A percentile compares a stretch with the other conserved stretches of the same genome.
These are phyloP conservation scores for Gerris lacustris DNA, from an alignment of 2,888 invertebrate species.

Conservation along the genomic window DNA sequence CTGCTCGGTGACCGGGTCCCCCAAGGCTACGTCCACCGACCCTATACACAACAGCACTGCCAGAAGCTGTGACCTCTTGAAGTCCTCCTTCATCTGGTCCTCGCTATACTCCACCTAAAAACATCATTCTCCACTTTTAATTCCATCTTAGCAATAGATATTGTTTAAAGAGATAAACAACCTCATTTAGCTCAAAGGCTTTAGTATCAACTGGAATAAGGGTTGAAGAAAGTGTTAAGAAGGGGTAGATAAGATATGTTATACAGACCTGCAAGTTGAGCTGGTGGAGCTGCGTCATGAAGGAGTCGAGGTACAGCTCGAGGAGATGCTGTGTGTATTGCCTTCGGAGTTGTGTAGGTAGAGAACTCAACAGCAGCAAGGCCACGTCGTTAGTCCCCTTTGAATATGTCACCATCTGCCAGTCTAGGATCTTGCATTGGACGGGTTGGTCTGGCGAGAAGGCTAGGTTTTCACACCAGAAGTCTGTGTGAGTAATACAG, in stretches of 20 bases:
- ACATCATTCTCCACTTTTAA: background rate
- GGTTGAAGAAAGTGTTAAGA: too few species aligned
- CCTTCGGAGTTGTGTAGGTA: conserved; percentile 57
- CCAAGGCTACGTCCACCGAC: conserved; percentile 66
- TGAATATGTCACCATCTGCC: conserved; percentile 59
- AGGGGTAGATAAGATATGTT: too few species aligned
- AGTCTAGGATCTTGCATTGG: conserved; percentile 60
- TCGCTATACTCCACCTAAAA: conserved; percentile 44
- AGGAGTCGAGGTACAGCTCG: conserved; percentile 52
- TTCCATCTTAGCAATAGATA: too few species aligned
- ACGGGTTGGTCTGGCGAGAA: conserved; percentile 44
- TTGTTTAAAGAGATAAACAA: too few species aligned
- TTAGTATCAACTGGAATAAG: too few species aligned
- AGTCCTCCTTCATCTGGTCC: conserved; percentile 44
- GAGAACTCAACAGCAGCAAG: conserved; percentile 53
- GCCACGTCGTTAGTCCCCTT: conserved; percentile 67
- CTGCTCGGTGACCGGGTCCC: conserved; percentile 61
- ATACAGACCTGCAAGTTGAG: background rate
- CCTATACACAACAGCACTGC: conserved; percentile 68
- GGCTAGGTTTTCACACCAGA: conserved; percentile 69
- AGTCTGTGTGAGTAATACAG: conserved; percentile 67
- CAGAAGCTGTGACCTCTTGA: conserved; percentile 53
- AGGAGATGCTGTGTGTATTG: conserved; percentile 50
- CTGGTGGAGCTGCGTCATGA: background rate
- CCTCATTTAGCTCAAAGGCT: too few species aligned